phyloP scores from a whole-genome alignment of 2,113 vertebrate species.

The Progne subis region DNA sequence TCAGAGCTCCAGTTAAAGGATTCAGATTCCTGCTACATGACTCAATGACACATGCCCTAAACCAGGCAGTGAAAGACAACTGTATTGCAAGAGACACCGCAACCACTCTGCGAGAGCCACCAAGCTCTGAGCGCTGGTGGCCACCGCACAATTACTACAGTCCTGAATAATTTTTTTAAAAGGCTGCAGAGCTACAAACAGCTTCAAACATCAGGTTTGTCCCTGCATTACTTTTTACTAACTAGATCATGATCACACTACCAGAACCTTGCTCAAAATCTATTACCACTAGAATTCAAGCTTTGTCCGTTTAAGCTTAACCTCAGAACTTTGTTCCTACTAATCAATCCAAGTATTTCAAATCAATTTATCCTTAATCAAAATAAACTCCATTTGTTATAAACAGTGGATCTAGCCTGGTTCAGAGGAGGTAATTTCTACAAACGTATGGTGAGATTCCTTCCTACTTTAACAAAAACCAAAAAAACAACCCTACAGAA shows the following conservation, averaged over 20 bases:
- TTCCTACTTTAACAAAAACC: background rate
- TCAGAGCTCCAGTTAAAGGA: background rate
- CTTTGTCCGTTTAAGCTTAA: background rate
- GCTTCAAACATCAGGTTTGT: background rate
- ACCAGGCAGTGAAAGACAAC: background rate
- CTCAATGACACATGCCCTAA: background rate
- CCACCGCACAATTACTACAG: background rate
- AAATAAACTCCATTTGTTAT: background rate
- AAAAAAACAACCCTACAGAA: background rate
- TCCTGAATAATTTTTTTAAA: background rate
- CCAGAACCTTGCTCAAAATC: background rate
- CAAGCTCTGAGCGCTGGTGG: background rate
- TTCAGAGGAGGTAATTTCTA: background rate
- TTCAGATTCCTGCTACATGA: background rate
- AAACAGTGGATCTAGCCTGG: background rate
- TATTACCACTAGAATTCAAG: background rate
- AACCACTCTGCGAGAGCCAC: background rate
- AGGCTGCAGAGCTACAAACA: background rate
- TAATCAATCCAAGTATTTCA: background rate
- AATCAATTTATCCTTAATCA: background rate
- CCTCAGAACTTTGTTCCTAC: background rate
- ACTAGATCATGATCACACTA: background rate
- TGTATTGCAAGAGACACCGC: fast-evolving
- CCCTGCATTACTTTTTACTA: background rate
- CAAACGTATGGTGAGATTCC: background rate